Conservation (phyloP, 2,113 vertebrate species). For the Cyprinodon tularosa region DNA sequence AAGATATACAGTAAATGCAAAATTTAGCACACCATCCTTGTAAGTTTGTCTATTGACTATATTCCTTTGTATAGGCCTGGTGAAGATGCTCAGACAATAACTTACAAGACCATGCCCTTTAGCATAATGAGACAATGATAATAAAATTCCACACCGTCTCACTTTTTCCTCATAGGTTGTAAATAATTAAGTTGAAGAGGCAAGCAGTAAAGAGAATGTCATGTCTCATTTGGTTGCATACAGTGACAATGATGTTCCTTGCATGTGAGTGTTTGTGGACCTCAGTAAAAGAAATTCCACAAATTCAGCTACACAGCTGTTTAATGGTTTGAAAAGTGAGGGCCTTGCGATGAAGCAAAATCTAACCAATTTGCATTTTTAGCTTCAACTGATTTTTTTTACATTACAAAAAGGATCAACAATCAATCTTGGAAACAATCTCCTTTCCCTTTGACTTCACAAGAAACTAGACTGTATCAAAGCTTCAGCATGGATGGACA, state of each 20-base stretch:
- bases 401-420: conserved; percentile 16
- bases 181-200: conserved; percentile 80
- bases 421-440: conserved; percentile 41
- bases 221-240: conserved; percentile 71
- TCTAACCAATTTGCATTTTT: background rate
- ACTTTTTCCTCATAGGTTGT: conserved; percentile 66
- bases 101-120: conserved; percentile 77
- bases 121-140: conserved; percentile 72
- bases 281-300: conserved; percentile 1
- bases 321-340: background rate
- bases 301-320: background rate
- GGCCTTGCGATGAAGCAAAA: background rate
- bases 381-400: background rate
- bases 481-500: conserved; percentile 54
- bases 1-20: background rate
- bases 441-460: conserved; percentile 20
- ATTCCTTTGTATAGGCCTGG: conserved; percentile 11
- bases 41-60: conserved; percentile 5
- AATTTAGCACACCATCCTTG: background rate
- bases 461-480: conserved; percentile 34
- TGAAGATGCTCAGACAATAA: conserved; percentile 55
- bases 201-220: conserved; percentile 73
- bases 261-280: conserved; percentile 46
- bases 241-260: conserved; percentile 55
- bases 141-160: conserved; percentile 72